Conservation (phyloP, 23 tunicate species). For the Styela plicata region DNA sequence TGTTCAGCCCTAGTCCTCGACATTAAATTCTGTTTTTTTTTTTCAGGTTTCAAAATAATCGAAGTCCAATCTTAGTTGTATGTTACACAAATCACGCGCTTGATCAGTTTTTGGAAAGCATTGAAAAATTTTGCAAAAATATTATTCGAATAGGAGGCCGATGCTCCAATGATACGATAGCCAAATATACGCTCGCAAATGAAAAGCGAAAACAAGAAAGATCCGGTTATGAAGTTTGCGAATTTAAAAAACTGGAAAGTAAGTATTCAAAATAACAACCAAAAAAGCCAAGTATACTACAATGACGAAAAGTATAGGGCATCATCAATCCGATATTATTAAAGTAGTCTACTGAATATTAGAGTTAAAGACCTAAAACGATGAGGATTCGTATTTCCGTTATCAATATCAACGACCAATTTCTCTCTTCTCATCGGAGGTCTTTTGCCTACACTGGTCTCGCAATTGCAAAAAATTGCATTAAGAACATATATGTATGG, state of each 20-base stretch:
- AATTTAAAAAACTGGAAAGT: too few species aligned
- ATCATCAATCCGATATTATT: background rate
- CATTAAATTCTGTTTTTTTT: background rate
- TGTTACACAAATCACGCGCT: slow-evolving; percentile 4
- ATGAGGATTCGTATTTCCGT: background rate
- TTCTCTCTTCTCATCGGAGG: too few species aligned
- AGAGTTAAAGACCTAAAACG: background rate
- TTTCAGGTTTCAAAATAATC: background rate
- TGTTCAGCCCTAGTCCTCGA: background rate
- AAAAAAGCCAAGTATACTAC: background rate
- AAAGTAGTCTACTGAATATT: background rate
- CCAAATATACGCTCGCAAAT: slow-evolving; percentile 7
- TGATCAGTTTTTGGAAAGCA: slow-evolving; percentile 30
- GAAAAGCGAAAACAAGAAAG: slow-evolving; percentile 13
- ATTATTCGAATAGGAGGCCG: slow-evolving; percentile 34
- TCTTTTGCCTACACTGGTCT: too few species aligned
- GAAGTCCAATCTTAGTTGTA: slow-evolving; percentile 26
- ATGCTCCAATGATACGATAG: background rate
- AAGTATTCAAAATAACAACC: background rate
- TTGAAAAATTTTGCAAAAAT: background rate
- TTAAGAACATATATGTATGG: too few species aligned
- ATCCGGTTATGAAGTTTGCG: background rate
- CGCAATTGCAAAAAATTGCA: too few species aligned
- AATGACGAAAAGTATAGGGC: too few species aligned
- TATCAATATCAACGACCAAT: too few species aligned